Evolutionary conservation across 2,888 invertebrate species (phyloP).

Genomic region (Eutolmus rufibarbis): DNA sequence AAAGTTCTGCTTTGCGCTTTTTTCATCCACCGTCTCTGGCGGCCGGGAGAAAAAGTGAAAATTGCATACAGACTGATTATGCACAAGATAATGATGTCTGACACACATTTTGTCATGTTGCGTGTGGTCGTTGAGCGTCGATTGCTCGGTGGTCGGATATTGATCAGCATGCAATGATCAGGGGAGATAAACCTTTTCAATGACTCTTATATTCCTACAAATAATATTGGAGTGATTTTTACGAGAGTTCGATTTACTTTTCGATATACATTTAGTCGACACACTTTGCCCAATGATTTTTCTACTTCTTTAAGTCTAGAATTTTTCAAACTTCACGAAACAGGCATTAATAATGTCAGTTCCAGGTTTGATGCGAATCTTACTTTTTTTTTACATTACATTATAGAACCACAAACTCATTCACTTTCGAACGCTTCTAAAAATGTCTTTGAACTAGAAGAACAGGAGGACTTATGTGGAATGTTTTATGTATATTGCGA

Average conservation of each 20-base stretch:
- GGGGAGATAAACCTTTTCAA: background rate
- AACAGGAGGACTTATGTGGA: no score
- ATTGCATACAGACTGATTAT: constrained; percentile 10
- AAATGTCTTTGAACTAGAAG: no score
- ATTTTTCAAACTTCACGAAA: no score
- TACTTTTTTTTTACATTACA: no score
- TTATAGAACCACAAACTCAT: no score
- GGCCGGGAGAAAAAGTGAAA: background rate
- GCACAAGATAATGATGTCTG: constrained; percentile 6
- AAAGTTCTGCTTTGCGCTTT: background rate
- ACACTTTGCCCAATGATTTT: no score
- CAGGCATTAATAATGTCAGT: no score
- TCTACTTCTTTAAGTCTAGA: no score
- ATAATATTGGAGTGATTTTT: background rate
- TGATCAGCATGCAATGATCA: background rate
- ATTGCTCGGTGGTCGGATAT: background rate
- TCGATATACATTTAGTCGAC: background rate
- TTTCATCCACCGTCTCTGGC: background rate
- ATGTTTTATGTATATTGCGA: no score
- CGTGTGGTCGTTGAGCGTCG: constrained; percentile 5
- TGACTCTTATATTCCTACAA: background rate
- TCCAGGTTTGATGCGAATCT: no score
- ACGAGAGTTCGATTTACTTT: background rate
- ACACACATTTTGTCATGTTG: constrained; percentile 12
- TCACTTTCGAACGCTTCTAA: no score